phyloP scores from a whole-genome alignment of 2,113 vertebrate species.

The Mionectes macconnelli region DNA sequence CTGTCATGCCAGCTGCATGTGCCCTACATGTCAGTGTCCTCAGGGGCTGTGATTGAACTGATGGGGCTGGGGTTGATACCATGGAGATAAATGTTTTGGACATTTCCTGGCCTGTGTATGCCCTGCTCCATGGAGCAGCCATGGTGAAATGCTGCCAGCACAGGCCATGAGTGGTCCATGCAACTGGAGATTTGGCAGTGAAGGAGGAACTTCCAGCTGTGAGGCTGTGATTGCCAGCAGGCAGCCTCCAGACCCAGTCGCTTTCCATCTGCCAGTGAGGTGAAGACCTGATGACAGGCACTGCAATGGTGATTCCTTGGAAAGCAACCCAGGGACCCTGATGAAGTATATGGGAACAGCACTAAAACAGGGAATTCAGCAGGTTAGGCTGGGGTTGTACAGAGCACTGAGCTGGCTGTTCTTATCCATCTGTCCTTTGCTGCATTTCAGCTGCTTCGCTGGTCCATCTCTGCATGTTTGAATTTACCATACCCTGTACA shows the following conservation, averaged over 20 bases:
- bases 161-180: too few species aligned
- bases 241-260: accelerated
- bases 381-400: neutral
- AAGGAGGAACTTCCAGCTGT: neutral
- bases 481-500: neutral
- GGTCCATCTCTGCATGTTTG: neutral
- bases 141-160: neutral
- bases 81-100: accelerated
- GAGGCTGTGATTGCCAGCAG: neutral
- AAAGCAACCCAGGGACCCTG: neutral
- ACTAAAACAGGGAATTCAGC: neutral
- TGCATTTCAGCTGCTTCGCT: too few species aligned
- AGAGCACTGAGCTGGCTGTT: neutral
- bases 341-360: neutral
- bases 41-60: neutral
- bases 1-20: neutral
- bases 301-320: accelerated
- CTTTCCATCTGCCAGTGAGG: neutral
- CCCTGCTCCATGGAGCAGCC: neutral
- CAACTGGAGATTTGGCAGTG: neutral
- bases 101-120: neutral
- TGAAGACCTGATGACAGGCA: accelerated
- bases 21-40: accelerated
- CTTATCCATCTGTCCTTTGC: neutral
- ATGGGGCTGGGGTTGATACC: accelerated